These are phyloP conservation scores for Vicugna pacos DNA, from an alignment of 2,113 vertebrate species.

Conservation along the genomic window DNA sequence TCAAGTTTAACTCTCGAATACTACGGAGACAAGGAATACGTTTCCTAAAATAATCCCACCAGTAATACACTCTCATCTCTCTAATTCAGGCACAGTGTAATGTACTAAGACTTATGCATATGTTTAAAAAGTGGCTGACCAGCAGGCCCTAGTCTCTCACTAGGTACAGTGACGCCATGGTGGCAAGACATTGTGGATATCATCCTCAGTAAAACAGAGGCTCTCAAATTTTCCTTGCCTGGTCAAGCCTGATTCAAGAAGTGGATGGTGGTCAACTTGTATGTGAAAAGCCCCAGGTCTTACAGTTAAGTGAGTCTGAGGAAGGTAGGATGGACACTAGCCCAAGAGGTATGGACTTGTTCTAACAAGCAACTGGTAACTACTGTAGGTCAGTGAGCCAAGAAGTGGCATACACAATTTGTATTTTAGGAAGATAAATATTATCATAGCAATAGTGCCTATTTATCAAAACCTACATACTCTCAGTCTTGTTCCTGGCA, in stretches of 20 bases:
- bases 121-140: neutral
- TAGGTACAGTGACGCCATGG: neutral
- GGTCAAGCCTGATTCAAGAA: neutral
- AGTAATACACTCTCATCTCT: neutral
- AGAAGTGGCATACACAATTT: neutral
- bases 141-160: neutral
- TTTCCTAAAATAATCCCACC: neutral
- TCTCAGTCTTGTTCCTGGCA: neutral
- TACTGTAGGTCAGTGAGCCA: neutral
- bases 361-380: neutral
- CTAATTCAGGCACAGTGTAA: neutral
- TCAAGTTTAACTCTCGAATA: neutral
- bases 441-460: neutral
- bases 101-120: neutral
- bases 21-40: neutral
- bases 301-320: neutral
- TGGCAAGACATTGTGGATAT: neutral
- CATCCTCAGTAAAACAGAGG: neutral
- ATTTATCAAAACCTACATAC: neutral
- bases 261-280: neutral
- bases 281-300: neutral
- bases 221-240: neutral
- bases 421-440: constrained; percentile 7
- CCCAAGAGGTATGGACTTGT: neutral
- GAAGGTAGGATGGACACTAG: neutral